Percentiles rank a stretch among this genome's conserved stretches.
These are phyloP conservation scores for Tanypteryx hageni DNA, from an alignment of 2,888 invertebrate genomes.

Conservation along the genomic window DNA sequence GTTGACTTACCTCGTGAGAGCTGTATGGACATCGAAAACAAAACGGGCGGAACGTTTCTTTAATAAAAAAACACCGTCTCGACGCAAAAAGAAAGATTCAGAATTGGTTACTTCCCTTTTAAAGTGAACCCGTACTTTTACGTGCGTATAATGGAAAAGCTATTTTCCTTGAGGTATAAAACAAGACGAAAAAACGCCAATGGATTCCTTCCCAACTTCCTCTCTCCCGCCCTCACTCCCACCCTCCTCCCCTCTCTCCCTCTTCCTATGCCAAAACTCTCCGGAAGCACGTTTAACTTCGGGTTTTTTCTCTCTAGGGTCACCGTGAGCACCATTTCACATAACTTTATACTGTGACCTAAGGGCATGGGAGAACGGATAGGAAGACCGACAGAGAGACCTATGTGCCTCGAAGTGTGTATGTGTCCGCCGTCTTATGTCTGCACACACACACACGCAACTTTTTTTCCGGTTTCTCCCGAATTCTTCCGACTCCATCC, in stretches of 20 bases:
- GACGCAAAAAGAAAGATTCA: neutral
- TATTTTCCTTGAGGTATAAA: slow-evolving; percentile 47
- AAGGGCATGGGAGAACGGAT: neutral
- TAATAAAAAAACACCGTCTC: slow-evolving; percentile 7
- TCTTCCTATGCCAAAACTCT: slow-evolving; percentile 8
- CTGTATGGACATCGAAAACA: neutral
- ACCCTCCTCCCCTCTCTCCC: neutral
- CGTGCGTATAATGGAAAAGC: slow-evolving; percentile 61
- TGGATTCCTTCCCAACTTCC: neutral
- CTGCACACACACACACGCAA: neutral
- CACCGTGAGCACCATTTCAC: neutral
- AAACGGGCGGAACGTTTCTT: neutral
- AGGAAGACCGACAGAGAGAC: neutral
- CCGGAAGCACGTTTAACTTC: slow-evolving; percentile 52
- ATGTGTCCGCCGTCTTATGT: neutral
- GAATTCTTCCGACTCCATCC: slow-evolving; percentile 12
- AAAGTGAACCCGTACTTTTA: slow-evolving; percentile 32
- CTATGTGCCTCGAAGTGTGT: slow-evolving; percentile 1
- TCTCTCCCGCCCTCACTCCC: neutral
- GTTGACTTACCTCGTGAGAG: neutral
- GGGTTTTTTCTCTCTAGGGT: slow-evolving; percentile 19
- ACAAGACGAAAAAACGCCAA: neutral
- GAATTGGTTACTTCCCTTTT: neutral
- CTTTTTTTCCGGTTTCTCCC: neutral
- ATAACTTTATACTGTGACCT: slow-evolving; percentile 49